These are phyloP conservation scores for Salmo trutta DNA, from an alignment of 2,797 vertebrate species.

Conservation along the genomic window DNA sequence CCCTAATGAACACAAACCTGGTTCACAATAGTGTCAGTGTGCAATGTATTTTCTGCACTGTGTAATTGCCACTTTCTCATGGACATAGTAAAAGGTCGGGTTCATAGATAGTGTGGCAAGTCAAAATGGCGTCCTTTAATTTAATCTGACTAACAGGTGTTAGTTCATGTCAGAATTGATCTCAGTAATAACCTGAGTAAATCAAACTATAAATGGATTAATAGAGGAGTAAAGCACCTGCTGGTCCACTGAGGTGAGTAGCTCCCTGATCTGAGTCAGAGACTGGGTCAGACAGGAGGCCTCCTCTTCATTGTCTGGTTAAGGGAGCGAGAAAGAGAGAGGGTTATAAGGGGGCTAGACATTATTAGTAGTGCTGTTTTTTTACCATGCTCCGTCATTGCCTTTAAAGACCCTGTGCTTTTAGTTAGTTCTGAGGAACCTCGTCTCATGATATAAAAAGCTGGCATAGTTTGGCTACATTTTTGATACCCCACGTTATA, in stretches of 20 bases:
- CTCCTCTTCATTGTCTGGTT: constrained; percentile 83
- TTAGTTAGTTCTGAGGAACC: not conserved
- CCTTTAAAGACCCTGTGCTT: not conserved
- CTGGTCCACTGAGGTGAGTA: constrained; percentile 84
- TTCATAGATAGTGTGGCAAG: not conserved
- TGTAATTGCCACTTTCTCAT: not conserved
- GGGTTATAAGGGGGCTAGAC: not conserved
- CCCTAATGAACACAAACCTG: too few relatives aligned
- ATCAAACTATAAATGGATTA: too few relatives aligned
- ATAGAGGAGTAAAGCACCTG: constrained; percentile 61
- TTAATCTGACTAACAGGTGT: not conserved
- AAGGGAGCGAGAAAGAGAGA: not conserved
- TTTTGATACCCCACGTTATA: not conserved
- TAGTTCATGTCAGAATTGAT: not conserved
- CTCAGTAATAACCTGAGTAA: too few relatives aligned
- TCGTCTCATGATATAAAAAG: not conserved
- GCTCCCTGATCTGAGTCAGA: constrained; percentile 78
- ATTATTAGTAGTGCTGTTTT: not conserved
- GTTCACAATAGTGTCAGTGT: too few relatives aligned
- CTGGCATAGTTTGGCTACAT: not conserved
- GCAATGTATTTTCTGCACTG: too few relatives aligned
- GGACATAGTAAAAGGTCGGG: not conserved
- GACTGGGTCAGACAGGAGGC: constrained; percentile 69
- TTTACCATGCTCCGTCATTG: not conserved
- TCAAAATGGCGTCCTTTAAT: not conserved